A percentile compares a stretch with the other conserved stretches of the same genome.
phyloP scores from a whole-genome alignment of 2,888 invertebrate genomes.

The Heliothis peltigera region DNA sequence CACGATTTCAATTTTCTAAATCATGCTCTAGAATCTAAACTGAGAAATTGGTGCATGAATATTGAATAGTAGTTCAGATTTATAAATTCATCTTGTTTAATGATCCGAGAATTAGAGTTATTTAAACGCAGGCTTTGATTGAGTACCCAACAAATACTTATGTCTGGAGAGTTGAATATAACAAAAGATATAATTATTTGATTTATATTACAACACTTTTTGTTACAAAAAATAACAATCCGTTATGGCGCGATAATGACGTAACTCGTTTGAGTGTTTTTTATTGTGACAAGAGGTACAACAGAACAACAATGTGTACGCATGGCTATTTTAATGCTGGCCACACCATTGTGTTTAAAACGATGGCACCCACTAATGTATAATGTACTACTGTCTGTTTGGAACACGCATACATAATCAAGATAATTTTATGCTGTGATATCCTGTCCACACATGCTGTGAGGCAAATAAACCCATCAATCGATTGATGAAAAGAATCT shows the following conservation, averaged over 20 bases:
- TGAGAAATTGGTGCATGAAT: conserved; percentile 10
- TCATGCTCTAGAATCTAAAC: background rate
- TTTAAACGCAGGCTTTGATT: conserved; percentile 14
- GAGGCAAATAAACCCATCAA: conserved; percentile 4
- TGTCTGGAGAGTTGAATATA: conserved; percentile 34
- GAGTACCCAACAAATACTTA: conserved; percentile 4
- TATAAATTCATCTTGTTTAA: conserved; percentile 30
- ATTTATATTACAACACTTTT: conserved; percentile 51
- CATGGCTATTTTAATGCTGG: conserved; percentile 70
- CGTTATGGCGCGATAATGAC: conserved; percentile 65
- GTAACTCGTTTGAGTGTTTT: conserved; percentile 60
- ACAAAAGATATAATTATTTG: conserved; percentile 31
- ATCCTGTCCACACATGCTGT: conserved; percentile 26
- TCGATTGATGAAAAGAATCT: too few relatives aligned
- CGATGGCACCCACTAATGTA: conserved; percentile 45
- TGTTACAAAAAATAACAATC: conserved; percentile 52
- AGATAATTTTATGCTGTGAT: conserved; percentile 33
- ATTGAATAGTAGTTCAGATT: conserved; percentile 18
- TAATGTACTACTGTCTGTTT: conserved; percentile 22
- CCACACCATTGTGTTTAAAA: conserved; percentile 68
- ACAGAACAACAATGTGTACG: conserved; percentile 65
- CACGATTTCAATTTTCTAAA: background rate
- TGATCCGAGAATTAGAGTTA: conserved; percentile 6
- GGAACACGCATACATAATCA: conserved; percentile 24
- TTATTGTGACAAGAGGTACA: conserved; percentile 57